A percentile compares a stretch with the other conserved stretches of the same genome.
Evolutionary conservation across 2,113 vertebrate genomes (phyloP).

Genomic region (Calidris pygmaea): DNA sequence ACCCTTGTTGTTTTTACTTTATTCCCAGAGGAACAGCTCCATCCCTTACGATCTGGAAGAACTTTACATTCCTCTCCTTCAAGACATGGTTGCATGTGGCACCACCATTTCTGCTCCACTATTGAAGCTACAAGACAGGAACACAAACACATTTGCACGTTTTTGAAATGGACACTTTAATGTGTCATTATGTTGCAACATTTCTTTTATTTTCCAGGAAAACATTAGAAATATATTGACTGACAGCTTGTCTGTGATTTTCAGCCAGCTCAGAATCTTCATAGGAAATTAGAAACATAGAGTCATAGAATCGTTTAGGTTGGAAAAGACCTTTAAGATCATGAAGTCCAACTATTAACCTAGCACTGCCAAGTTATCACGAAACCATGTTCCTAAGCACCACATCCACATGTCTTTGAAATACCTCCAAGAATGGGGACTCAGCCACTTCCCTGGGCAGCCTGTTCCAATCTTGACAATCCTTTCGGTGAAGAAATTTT

Average conservation of each 20-base stretch:
- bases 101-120: conserved; percentile 99
- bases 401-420: neutral
- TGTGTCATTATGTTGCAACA: neutral
- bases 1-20: conserved; percentile 99
- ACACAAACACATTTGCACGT: neutral
- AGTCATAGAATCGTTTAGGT: neutral
- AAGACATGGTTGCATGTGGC: conserved; percentile 97
- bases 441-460: neutral
- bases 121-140: conserved; percentile 85
- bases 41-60: conserved; percentile 95
- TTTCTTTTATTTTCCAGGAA: neutral
- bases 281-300: neutral
- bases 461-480: neutral
- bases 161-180: neutral
- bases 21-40: conserved; percentile 96
- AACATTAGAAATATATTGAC: neutral
- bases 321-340: neutral
- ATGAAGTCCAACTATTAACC: neutral
- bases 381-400: neutral
- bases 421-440: neutral
- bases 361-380: neutral
- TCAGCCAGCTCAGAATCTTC: neutral
- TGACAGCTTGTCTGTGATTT: neutral
- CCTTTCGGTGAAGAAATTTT: neutral
- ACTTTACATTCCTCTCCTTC: conserved; percentile 98